These are phyloP conservation scores for Sebastes hopkinsi DNA, from an alignment of 2,797 vertebrate species.

Conservation along the genomic window DNA sequence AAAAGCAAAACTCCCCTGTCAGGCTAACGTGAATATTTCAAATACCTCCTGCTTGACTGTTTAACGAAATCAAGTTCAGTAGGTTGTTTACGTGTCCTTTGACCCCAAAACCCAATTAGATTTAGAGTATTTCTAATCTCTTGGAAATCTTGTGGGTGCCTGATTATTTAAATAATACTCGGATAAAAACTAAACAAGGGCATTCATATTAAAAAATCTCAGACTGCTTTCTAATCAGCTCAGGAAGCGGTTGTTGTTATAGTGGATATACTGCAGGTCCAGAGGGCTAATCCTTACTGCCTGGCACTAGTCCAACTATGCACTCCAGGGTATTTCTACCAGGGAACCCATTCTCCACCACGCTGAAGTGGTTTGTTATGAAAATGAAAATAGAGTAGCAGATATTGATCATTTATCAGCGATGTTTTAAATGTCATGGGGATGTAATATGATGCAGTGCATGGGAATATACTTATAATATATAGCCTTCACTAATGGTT, in stretches of 20 bases:
- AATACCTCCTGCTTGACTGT: slow-evolving; percentile 42
- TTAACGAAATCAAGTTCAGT: slow-evolving; percentile 40
- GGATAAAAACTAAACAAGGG: slow-evolving; percentile 64
- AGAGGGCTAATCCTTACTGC: slow-evolving; percentile 61
- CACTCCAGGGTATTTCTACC: slow-evolving; percentile 65
- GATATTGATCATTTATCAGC: slow-evolving; percentile 47
- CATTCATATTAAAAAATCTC: slow-evolving; percentile 70
- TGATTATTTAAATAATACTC: slow-evolving; percentile 61
- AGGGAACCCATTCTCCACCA: slow-evolving; percentile 35
- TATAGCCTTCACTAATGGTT: slow-evolving; percentile 20
- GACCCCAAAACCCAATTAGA: slow-evolving; percentile 59
- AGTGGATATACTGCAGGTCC: slow-evolving; percentile 54
- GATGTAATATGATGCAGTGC: slow-evolving; percentile 35
- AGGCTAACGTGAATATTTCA: slow-evolving; percentile 44
- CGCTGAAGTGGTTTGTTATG: slow-evolving; percentile 50
- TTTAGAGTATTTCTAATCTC: slow-evolving; percentile 60
- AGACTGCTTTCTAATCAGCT: slow-evolving; percentile 64
- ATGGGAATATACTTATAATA: slow-evolving; percentile 27
- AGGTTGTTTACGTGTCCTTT: slow-evolving; percentile 41
- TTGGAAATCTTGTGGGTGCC: slow-evolving; percentile 41
- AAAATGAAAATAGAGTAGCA: slow-evolving; percentile 46
- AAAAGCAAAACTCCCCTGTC: slow-evolving; percentile 14
- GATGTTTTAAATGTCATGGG: slow-evolving; percentile 28
- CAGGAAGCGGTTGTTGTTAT: slow-evolving; percentile 62
- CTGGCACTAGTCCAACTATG: slow-evolving; percentile 68